phyloP scores from a whole-genome alignment of 2,113 vertebrate species.

The Peromyscus californicus region DNA sequence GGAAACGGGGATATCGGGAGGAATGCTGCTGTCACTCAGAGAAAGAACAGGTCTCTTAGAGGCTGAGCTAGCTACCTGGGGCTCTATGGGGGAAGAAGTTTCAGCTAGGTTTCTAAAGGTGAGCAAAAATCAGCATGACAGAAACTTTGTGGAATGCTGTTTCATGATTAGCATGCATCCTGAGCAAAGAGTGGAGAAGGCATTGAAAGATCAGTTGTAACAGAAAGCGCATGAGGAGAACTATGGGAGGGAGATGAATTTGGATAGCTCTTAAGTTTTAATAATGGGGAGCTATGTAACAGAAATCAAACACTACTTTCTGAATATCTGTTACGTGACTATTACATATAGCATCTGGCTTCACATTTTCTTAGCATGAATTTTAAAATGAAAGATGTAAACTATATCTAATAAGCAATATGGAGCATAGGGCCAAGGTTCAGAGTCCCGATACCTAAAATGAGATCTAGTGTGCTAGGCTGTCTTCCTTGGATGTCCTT shows the following conservation, averaged over 20 bases:
- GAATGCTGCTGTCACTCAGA: neutral
- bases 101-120: slow-evolving; percentile 43
- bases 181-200: slow-evolving; percentile 23
- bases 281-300: neutral
- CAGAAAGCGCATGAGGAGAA: neutral
- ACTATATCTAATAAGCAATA: neutral
- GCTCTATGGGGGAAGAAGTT: neutral
- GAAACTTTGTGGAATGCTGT: slow-evolving; percentile 2
- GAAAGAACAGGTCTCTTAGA: neutral
- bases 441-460: slow-evolving; percentile 3
- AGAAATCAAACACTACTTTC: slow-evolving; percentile 42
- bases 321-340: neutral
- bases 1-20: neutral
- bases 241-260: neutral
- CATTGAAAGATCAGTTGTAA: neutral
- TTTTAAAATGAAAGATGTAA: slow-evolving; percentile 19
- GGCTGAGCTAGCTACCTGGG: neutral
- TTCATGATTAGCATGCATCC: neutral
- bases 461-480: neutral
- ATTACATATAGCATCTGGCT: neutral
- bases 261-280: neutral
- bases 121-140: neutral
- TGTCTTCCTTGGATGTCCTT: slow-evolving; percentile 31
- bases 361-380: slow-evolving; percentile 40
- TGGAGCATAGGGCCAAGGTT: neutral